These are phyloP conservation scores for Mesorhabditis spiculigera DNA, from an alignment of 2,888 invertebrate species.

Conservation along the genomic window DNA sequence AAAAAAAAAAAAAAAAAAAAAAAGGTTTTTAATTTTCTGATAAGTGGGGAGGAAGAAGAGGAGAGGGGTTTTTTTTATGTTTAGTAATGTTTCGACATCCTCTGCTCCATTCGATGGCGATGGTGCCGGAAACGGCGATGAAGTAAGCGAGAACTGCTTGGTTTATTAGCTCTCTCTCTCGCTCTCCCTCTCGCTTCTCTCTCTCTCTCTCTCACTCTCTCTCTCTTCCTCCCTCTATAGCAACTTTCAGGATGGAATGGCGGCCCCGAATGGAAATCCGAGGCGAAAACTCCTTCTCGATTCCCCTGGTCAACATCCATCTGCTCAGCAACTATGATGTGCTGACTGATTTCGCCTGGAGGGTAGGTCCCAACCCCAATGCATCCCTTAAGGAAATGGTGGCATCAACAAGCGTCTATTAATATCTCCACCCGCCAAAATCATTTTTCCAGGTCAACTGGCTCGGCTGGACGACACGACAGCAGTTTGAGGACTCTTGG, in stretches of 20 bases:
- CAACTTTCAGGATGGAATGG: constrained; percentile 27
- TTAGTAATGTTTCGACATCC: constrained; percentile 35
- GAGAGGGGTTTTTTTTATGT: too few relatives aligned
- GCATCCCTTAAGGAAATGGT: too few relatives aligned
- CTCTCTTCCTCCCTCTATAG: too few relatives aligned
- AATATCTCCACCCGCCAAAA: too few relatives aligned
- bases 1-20: too few relatives aligned
- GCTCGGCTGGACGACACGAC: constrained; percentile 40
- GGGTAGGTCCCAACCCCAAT: constrained; percentile 11
- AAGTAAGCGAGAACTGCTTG: constrained; percentile 11
- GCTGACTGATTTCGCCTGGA: constrained; percentile 36
- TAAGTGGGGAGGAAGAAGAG: too few relatives aligned
- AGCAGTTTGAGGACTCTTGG: constrained; percentile 48
- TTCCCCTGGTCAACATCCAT: constrained; percentile 45
- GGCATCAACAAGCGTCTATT: too few relatives aligned
- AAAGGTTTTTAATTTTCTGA: too few relatives aligned
- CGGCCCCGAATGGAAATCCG: constrained; percentile 17
- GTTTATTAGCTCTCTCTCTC: too few relatives aligned
- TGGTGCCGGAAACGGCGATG: constrained; percentile 41
- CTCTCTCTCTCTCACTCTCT: too few relatives aligned
- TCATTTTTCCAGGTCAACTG: constrained; percentile 15
- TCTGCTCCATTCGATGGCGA: constrained; percentile 27
- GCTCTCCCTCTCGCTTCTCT: too few relatives aligned
- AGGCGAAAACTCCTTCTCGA: constrained; percentile 14
- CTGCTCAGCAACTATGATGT: constrained; percentile 35